These are phyloP conservation scores for Bombyx mori DNA, from an alignment of 1,140 invertebrate genomes.

Conservation along the genomic window DNA sequence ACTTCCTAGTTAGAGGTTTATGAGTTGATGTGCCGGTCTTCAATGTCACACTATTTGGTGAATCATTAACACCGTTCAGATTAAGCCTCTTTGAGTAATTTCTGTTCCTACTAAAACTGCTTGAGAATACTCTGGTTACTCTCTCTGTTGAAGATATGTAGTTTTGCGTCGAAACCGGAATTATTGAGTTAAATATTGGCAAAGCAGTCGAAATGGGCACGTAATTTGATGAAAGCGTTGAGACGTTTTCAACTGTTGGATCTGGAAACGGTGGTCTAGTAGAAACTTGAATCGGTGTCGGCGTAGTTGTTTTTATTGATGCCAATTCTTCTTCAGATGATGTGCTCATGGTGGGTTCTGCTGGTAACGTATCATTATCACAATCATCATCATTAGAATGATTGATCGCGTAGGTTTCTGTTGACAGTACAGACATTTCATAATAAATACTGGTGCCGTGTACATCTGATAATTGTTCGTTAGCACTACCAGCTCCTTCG, in stretches of 20 bases:
- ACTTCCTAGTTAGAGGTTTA: conserved; percentile 36
- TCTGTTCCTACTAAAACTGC: conserved; percentile 38
- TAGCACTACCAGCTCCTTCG: conserved; percentile 43
- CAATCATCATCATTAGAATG: conserved; percentile 53
- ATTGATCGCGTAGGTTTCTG: conserved; percentile 58
- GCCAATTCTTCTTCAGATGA: conserved; percentile 37
- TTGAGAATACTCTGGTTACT: conserved; percentile 29
- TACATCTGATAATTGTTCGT: conserved; percentile 56
- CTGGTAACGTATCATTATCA: conserved; percentile 41
- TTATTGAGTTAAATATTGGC: conserved; percentile 25
- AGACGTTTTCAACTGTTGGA: conserved; percentile 22
- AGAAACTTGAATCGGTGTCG: conserved; percentile 15
- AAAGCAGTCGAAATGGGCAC: conserved; percentile 22
- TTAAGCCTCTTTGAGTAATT: conserved; percentile 56
- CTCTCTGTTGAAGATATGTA: conserved; percentile 33
- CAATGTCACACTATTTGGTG: conserved; percentile 47
- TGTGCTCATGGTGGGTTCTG: conserved; percentile 35
- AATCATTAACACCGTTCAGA: conserved; percentile 41
- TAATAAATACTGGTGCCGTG: conserved; percentile 66
- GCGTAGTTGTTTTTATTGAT: conserved; percentile 30
- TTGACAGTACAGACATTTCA: conserved; percentile 64
- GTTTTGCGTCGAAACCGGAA: conserved; percentile 43
- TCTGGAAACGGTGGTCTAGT: conserved; percentile 21
- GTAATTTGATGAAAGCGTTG: conserved; percentile 23
- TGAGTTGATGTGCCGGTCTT: conserved; percentile 29